Base-by-base conservation (phyloP, 2,797 vertebrate species). In the Sebastolobus alascanus region DNA sequence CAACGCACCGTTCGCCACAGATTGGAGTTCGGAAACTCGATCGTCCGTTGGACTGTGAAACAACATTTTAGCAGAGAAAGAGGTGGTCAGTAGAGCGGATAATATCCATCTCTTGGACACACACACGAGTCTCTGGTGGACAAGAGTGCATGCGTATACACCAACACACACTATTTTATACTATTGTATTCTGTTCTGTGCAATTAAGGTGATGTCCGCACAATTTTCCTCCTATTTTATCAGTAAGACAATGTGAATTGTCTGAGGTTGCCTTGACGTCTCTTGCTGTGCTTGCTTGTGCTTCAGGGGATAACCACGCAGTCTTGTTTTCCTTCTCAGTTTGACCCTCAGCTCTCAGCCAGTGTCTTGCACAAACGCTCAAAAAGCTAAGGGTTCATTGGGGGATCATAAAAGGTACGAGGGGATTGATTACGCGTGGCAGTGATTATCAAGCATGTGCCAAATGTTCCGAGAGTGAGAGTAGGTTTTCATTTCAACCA, bases 1-100 rank as follows among this genome's bases (percentile, higher is more conserved):
- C 93, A 92, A 81, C 7, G 18, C 64, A 54, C 68, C 8, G 76
- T 55, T 90, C 82, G 83, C 89, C 87, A 84, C 93, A 94, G 88
- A 94, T 90, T 92, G 90, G 77, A 78, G 80, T 73, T 83, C 38
- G 79, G 94, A 94, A 95, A 94, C 89, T 60, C 13, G 83, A 94
- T 91, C 87, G 29, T 84, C 87, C 52, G 64, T 84, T 91, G 89
- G 84, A 92, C 89, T 88, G 79, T 86, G 88, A 90, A 91, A 88
- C 79, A 86, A 75, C 80, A 79, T 91, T 88, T 90, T 77, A 90
- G 84, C 86, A 83, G 87, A 83, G 60, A 85, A 81, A 77, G 74
- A 80, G 75, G 66, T 35, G 76, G 89, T 87, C 84, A 82, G 84
- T 88, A 77, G 75, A 87, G 89, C 84, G 84, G 71, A 84, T 91